Evolutionary conservation across 2,888 invertebrate genomes (phyloP), one percentile per base, ranked within the genome.

Genomic region (Morpho achilles): DNA sequence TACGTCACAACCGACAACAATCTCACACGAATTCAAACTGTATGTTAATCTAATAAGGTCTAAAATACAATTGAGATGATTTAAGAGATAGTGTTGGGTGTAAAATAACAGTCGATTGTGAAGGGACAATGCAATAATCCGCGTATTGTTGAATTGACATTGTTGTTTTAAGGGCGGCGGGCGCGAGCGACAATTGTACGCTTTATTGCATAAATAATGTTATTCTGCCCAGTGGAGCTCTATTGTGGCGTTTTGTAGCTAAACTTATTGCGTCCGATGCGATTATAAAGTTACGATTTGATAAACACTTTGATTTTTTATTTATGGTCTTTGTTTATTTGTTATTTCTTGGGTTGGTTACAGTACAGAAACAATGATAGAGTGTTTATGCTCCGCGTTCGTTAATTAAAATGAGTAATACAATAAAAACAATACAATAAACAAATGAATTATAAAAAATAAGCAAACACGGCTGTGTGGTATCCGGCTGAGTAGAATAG

Each of bases 121-220:
- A 80, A 79, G 75, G 79, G 80, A 91, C 91, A 91, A 91, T 91
- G 90, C 89, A 91, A 90, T 91, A 91, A 91, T 91, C 91, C 86
- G 82, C 69, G 85, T 79, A 91, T 91, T 91, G 91, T 91, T 82
- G 84, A 82, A 73, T 81, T 81, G 82, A 87, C 91, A 91, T 91
- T 91, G 91, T 90, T 91, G 91, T 89, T 90, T 89, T 89, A 91
- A 90, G 89, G 88, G 86, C 82, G 88, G 84, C 80, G 79, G 77
- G 80, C 77, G 81, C 73, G 78, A 76, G 78, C 77, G 79, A 88
- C 90, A 88, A 90, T 88, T 87, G 90, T 79, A 74, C 79, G 85
- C 84, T 88, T 88, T 90, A 90, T 90, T 89, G 87, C 89, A 85
- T 90, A 89, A 90, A 90, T 90, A 88, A 86, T 84, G 82, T 88